Base-by-base conservation (phyloP, 37 sponge, comb jelly and placozoan genomes). In the Axinella damicornis region DNA sequence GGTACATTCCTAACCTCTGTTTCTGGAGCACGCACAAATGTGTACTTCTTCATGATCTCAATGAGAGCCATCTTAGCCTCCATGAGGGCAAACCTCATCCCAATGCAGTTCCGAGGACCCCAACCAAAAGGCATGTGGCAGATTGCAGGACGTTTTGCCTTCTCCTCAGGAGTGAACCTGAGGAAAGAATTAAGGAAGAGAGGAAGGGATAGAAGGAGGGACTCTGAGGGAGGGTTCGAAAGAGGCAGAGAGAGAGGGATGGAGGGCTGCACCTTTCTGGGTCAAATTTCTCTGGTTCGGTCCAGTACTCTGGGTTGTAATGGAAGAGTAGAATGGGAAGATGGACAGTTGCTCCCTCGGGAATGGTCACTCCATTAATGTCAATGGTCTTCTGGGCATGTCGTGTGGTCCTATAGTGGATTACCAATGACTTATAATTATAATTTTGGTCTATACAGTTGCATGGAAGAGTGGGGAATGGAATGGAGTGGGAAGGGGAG, bases 101-200 rank as follows among this genome's bases (percentile, higher is more conserved):
- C 93, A 79, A 88, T 73, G 31, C 93, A 93, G 76, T 73, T 84
- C 4, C 93, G 73, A 34, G 93, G 89, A 15, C 93, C 93, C 64
- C 30, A 54, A 16, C 89, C 85, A 81, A 93, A 93, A 40, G 93
- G 89, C 32, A 88, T 57, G 81, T 77, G 78, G 27, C 72, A 57
- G 59, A 82, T 54, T 22, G 83, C 78, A 61, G 74, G 77, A 21
- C 79, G 71, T 14, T 83, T 74, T n/a, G 55, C 69, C 57, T 79
- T 93, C 76, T 84, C 73, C 30, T 88, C 93, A 62, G 79, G 58
- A 28, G 79, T 58, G 41, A 90, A 90, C 75, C 90, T 90, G 46
- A 46, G 46, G 46, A 46, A 46, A 9, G 46, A 9, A 46, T 46
- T 4, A 46, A 46, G 46, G 9, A 9, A 46, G 4, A 9, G 9